Conservation (phyloP, 2,113 vertebrate genomes). For the Gymnarchus niloticus region DNA sequence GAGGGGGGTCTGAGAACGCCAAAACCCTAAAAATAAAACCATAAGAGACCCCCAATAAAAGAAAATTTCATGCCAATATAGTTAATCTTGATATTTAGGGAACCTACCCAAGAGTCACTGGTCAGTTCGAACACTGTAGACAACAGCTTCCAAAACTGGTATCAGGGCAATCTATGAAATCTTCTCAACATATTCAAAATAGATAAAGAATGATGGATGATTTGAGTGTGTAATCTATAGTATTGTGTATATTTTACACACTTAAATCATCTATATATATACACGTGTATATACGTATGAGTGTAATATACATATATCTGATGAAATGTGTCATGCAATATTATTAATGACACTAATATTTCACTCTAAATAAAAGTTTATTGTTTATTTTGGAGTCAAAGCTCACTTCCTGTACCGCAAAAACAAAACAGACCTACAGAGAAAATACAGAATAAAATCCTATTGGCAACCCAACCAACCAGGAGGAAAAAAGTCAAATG, state of each 20-base stretch:
- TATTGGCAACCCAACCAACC: background rate
- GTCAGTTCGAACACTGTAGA: background rate
- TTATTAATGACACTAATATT: too few relatives aligned
- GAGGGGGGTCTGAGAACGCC: background rate
- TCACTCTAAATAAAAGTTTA: background rate
- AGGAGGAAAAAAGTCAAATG: too few relatives aligned
- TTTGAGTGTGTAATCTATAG: too few relatives aligned
- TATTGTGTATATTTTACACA: too few relatives aligned
- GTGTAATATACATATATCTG: too few relatives aligned
- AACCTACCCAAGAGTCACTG: background rate
- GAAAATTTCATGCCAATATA: background rate
- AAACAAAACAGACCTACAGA: constrained; percentile 1
- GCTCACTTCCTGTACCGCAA: background rate
- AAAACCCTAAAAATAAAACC: background rate
- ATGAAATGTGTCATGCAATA: too few relatives aligned
- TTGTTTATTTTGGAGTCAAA: background rate
- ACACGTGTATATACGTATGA: too few relatives aligned
- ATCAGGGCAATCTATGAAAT: too few relatives aligned
- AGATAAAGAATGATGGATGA: too few relatives aligned
- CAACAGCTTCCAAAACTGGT: too few relatives aligned
- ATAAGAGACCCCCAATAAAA: background rate
- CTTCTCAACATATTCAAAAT: too few relatives aligned
- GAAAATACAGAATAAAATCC: background rate
- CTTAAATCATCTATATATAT: too few relatives aligned
- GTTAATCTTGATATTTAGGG: background rate